Evolutionary conservation across 2,113 vertebrate species (phyloP), one percentile per base, ranked within the genome.

Genomic region (Scortum barcoo): DNA sequence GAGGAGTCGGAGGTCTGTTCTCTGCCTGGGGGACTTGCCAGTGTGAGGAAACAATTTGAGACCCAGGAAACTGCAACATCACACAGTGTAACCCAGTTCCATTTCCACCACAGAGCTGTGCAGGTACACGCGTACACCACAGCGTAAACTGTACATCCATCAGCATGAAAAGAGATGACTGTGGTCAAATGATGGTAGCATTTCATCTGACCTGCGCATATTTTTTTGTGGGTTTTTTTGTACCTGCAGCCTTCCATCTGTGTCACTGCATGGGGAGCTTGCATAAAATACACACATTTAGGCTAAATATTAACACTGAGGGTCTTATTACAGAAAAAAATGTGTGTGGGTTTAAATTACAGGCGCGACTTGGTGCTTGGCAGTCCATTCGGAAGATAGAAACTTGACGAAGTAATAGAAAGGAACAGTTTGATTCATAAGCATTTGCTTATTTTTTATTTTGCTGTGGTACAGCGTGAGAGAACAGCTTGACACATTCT

Each of bases 1-100:
- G 97, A 97, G 86, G 97, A 97, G 86, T 93, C 93, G 24, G 97
- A 96, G 83, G 94, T 95, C 83, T 96, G 96, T 85, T 95, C 95
- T 38, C 93, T 98, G 91, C 96, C 97, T 80, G 97, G 97, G 84
- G 97, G 97, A 85, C 89, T 98, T 76, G 97, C 96, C 91, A 96
- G 95, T 58, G 93, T 97, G 92, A 97, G 96, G 89, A 97, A 96
- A 95, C 97, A 97, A 73, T 99, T 99, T 63, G 97, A 99, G 88
- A 96, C 91, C 88, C 95, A 95, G 56, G 92, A 94, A 93, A 93
- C 84, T 75, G 91, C 93, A 65, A 94, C 96, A 76, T 93, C 95
- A 58, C 92, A 85, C 81, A 96, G 92, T 48, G 95, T 97, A 90
- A 93, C 95, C 93, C 96, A 97, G 81, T 91, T 95, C 81, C 95